A percentile compares a stretch with the other conserved stretches of the same genome.
These are phyloP conservation scores for Morpho deidamia DNA, from an alignment of 2,888 invertebrate species.

Conservation along the genomic window DNA sequence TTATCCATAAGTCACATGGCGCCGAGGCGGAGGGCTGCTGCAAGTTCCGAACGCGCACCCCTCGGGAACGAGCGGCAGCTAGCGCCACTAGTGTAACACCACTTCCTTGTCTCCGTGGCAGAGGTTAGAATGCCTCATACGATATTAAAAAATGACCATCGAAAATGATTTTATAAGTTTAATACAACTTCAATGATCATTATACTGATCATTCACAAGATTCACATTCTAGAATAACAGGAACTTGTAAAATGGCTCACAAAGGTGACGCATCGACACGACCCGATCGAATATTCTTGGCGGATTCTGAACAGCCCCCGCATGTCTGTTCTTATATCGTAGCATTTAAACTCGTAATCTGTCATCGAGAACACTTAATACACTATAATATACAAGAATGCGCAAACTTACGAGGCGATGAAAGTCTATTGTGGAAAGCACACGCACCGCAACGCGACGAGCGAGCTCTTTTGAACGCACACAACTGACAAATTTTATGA, in stretches of 20 bases:
- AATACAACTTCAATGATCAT: no score
- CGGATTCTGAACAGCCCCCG: slow-evolving; percentile 35
- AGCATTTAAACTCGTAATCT: slow-evolving; percentile 26
- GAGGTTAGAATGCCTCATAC: slow-evolving; percentile 52
- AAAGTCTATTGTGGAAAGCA: slow-evolving; percentile 73
- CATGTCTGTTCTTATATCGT: slow-evolving; percentile 19
- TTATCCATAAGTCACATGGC: no score
- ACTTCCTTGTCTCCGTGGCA: slow-evolving; percentile 22
- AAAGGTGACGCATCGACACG: slow-evolving; percentile 78
- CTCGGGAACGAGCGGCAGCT: slow-evolving; percentile 6
- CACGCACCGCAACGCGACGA: slow-evolving; percentile 73
- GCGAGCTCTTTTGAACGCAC: slow-evolving; percentile 65
- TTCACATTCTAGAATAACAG: slow-evolving; percentile 39
- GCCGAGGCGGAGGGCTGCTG: slow-evolving; percentile 7
- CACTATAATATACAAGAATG: slow-evolving; percentile 54
- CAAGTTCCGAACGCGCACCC: slow-evolving; percentile 20
- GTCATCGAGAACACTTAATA: slow-evolving; percentile 41
- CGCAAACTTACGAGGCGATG: slow-evolving; percentile 76
- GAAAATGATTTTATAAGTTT: background rate
- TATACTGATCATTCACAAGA: slow-evolving; percentile 13
- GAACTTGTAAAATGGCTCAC: slow-evolving; percentile 72
- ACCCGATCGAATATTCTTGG: slow-evolving; percentile 67
- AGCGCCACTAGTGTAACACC: slow-evolving; percentile 22
- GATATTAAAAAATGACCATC: slow-evolving; percentile 16
- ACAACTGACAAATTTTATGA: slow-evolving; percentile 43